Conservation (phyloP, 2,888 invertebrate genomes). For the Microctonus hyperodae region DNA sequence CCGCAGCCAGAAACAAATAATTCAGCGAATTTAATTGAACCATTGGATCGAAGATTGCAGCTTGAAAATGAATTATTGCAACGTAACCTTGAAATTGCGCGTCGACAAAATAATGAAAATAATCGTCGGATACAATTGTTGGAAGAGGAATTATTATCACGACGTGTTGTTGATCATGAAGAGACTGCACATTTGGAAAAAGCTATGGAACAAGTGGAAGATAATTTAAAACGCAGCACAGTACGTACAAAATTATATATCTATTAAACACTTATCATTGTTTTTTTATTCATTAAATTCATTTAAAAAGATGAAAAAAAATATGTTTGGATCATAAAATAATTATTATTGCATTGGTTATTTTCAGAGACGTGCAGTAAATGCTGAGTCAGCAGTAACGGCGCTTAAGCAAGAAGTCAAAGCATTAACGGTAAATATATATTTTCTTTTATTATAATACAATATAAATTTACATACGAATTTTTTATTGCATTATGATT, state of each 20-base stretch:
- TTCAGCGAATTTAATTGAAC: slow-evolving; percentile 30
- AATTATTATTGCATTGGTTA: slow-evolving; percentile 13
- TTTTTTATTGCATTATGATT: slow-evolving; percentile 17
- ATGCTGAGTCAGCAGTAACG: slow-evolving; percentile 70
- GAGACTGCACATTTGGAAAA: slow-evolving; percentile 67
- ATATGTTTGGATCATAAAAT: neutral
- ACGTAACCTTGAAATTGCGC: slow-evolving; percentile 67
- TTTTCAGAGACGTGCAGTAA: slow-evolving; percentile 69
- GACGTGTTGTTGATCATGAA: slow-evolving; percentile 65
- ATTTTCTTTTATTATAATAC: slow-evolving; percentile 3
- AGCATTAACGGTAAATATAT: slow-evolving; percentile 68
- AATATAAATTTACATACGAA: neutral
- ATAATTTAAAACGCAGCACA: slow-evolving; percentile 68
- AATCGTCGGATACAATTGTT: slow-evolving; percentile 64
- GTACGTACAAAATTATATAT: slow-evolving; percentile 59
- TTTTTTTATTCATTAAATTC: neutral
- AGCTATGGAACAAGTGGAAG: slow-evolving; percentile 68
- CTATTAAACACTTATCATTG: neutral
- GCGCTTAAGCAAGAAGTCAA: slow-evolving; percentile 76
- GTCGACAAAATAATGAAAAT: slow-evolving; percentile 67
- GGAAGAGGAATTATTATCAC: slow-evolving; percentile 66
- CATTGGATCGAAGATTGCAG: slow-evolving; percentile 28
- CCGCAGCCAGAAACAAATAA: slow-evolving; percentile 35
- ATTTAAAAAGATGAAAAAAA: neutral
- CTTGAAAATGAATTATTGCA: slow-evolving; percentile 40